Base-by-base conservation (phyloP, 2,888 invertebrate species). In the Macrosiphum euphorbiae region DNA sequence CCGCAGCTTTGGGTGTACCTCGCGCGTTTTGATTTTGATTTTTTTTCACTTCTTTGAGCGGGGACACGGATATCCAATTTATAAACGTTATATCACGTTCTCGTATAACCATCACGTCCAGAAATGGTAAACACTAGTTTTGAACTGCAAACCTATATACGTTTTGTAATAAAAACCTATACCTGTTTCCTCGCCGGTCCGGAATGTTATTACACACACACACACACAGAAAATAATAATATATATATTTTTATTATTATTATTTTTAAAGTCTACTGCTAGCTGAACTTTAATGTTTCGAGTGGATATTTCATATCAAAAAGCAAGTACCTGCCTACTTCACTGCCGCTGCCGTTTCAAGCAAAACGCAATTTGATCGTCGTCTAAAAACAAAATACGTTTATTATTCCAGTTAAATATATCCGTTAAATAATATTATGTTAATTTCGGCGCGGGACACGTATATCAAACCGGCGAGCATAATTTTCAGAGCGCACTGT, bases 1-100 rank as follows among this genome's bases (percentile, higher is more conserved):
- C 50, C 35, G 26, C 52, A 11, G 88, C 41, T 16, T 28, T 8
- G 52, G 92, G 28, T 78, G 92, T 41, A 92, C 67, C 24, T 52
- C 8, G 8, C 8, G 8, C 26, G 55, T 89, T 78, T 92, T 44
- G n/a, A 41, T 52, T 67, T 28, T 41, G 16, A 55, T 55, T 88
- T 67, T 44, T 55, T 41, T 61, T 67, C 35, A 35, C 35, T 41
- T 52, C n/a, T 35, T 35, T 20, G n/a, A 16, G 8, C 52, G 11
- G 41, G 8, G 24, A 93, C 47, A 26, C 11, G 8, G 61, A 94
- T 67, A 61, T 90, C 93, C 90, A 90, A 90, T 94, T 86, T 90
- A 90, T 90, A 85, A 86, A 94, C 86, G 90, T 90, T 84, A 84
- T 93, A 55, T 93, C 85, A 90, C 93, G 92, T 93, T 84, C 88